Percentiles rank a stretch among this genome's conserved stretches.
phyloP scores from a whole-genome alignment of 2,888 invertebrate species.

The Callinectes sapidus region DNA sequence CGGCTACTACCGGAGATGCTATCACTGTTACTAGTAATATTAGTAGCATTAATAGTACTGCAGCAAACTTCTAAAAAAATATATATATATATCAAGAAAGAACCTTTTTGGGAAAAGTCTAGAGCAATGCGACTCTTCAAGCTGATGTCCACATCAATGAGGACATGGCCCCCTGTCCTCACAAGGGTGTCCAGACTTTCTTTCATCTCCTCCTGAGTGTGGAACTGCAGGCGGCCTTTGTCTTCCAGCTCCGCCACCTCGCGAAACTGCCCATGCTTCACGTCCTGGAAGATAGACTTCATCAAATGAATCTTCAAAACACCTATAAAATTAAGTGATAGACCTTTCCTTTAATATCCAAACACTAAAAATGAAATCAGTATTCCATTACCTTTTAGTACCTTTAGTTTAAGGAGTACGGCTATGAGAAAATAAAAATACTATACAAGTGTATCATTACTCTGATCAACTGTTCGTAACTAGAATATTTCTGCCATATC shows the following conservation, averaged over 20 bases:
- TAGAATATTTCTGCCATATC: constrained; percentile 38
- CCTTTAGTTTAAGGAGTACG: too few relatives aligned
- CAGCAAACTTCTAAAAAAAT: too few relatives aligned
- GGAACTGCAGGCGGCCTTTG: not conserved
- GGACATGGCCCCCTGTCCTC: constrained; percentile 27
- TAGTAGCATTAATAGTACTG: too few relatives aligned
- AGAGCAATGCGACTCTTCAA: constrained; percentile 15
- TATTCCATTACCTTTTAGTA: too few relatives aligned
- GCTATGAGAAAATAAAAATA: too few relatives aligned
- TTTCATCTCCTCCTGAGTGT: constrained; percentile 7
- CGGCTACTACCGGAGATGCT: not conserved
- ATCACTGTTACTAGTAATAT: not conserved
- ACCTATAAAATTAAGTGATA: too few relatives aligned
- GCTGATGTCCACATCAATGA: constrained; percentile 15
- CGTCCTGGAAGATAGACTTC: not conserved
- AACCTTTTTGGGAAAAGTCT: constrained; percentile 12
- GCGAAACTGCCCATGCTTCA: not conserved
- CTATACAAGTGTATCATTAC: not conserved
- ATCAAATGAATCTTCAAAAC: not conserved
- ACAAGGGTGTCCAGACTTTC: constrained; percentile 37
- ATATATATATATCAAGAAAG: not conserved
- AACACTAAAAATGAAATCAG: too few relatives aligned
- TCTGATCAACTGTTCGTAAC: not conserved
- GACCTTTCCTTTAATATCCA: too few relatives aligned
- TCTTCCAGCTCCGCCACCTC: constrained; percentile 19